A percentile compares a stretch with the other conserved stretches of the same genome.
Conservation (phyloP, 2,113 vertebrate genomes). For the Alligator mississippiensis region DNA sequence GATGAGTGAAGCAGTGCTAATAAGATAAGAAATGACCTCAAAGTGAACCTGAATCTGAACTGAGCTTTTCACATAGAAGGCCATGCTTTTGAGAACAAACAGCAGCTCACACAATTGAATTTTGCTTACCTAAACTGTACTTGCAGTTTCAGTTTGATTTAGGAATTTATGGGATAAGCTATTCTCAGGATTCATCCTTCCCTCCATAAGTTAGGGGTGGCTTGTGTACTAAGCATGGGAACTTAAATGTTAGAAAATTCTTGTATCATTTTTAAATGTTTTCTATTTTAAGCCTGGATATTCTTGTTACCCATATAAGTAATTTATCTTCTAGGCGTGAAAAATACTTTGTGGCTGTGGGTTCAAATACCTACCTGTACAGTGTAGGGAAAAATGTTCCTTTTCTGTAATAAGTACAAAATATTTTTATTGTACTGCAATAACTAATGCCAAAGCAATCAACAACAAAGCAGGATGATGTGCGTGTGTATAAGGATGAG, state of each 20-base stretch:
- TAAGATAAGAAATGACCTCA: conserved; percentile 13
- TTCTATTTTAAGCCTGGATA: not conserved
- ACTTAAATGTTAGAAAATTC: not conserved
- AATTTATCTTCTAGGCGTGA: not conserved
- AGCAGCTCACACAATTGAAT: not conserved
- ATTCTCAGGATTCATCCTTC: not conserved
- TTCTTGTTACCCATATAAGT: not conserved
- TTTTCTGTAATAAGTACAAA: not conserved
- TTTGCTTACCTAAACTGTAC: not conserved
- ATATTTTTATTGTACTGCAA: not conserved
- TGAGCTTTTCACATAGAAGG: not conserved
- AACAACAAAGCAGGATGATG: not conserved
- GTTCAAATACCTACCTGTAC: not conserved
- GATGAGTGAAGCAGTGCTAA: conserved; percentile 21
- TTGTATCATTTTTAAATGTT: not conserved
- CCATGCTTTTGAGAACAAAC: not conserved
- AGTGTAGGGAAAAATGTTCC: rapidly evolving
- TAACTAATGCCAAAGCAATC: not conserved
- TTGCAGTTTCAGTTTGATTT: not conserved
- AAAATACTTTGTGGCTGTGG: not conserved
- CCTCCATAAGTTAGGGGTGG: not conserved
- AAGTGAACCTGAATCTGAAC: conserved; percentile 25
- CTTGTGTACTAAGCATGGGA: not conserved
- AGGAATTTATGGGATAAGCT: not conserved
- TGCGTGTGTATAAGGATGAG: rapidly evolving